These are phyloP conservation scores for Typhlichthys subterraneus DNA, from an alignment of 2,797 vertebrate species.

Conservation along the genomic window DNA sequence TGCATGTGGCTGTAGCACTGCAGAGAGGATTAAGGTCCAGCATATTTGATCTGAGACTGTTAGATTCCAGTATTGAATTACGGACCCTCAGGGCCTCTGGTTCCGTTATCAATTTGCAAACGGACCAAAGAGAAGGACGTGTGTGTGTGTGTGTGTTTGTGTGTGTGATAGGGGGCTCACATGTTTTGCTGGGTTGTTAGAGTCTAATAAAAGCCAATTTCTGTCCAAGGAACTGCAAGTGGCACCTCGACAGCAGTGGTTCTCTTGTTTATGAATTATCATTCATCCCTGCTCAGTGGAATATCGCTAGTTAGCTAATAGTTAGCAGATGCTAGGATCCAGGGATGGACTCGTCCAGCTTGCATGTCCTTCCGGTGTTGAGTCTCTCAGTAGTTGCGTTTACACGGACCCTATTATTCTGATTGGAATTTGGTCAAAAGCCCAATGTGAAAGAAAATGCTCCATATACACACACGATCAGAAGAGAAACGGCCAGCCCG, in stretches of 20 bases:
- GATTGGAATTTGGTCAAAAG: no score
- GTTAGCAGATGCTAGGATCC: no score
- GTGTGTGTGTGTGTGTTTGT: conserved; percentile 16
- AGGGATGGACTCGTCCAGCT: no score
- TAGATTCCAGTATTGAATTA: conserved; percentile 80
- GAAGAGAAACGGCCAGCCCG: no score
- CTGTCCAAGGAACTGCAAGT: conserved; percentile 25
- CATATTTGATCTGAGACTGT: conserved; percentile 79
- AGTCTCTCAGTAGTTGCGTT: no score
- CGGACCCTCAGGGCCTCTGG: conserved; percentile 62
- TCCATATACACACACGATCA: no score
- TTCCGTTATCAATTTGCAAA: conserved; percentile 77
- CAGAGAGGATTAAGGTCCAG: conserved; percentile 76
- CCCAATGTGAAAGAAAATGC: no score
- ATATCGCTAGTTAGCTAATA: conserved; percentile 17
- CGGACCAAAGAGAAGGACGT: conserved; percentile 47
- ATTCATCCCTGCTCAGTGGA: conserved; percentile 26
- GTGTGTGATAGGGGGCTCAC: conserved; percentile 4
- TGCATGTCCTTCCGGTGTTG: no score
- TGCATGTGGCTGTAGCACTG: conserved; percentile 57
- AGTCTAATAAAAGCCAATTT: conserved; percentile 51
- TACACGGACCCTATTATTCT: no score
- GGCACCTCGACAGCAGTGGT: conserved; percentile 30
- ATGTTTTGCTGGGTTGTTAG: conserved; percentile 44
- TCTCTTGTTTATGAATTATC: conserved; percentile 37